Evolutionary conservation across 2,888 invertebrate species (phyloP).

Genomic region (Brachynemurus nebulosus): DNA sequence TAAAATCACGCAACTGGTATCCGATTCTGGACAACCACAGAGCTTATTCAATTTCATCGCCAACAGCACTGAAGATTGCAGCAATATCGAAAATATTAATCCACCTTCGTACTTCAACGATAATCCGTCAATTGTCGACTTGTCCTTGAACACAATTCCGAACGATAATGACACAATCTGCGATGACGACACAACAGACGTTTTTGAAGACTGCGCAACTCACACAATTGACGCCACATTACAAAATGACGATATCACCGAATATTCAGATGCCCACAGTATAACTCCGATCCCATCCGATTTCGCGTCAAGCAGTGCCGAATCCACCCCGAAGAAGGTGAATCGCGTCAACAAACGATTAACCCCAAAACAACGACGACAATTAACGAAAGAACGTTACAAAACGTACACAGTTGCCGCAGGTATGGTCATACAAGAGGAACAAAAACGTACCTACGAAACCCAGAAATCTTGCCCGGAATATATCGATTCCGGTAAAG

Average conservation of each 20-base stretch:
- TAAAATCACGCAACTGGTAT: slow-evolving; percentile 33
- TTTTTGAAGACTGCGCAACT: slow-evolving; percentile 40
- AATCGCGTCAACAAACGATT: slow-evolving; percentile 34
- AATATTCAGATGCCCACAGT: slow-evolving; percentile 36
- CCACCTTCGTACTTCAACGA: slow-evolving; percentile 61
- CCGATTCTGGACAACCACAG: slow-evolving; percentile 43
- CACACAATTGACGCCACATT: slow-evolving; percentile 29
- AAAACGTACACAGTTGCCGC: slow-evolving; percentile 70
- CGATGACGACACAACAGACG: slow-evolving; percentile 41
- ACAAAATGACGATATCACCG: slow-evolving; percentile 29
- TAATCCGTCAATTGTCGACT: slow-evolving; percentile 8
- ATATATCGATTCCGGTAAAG: slow-evolving; percentile 31
- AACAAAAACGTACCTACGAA: slow-evolving; percentile 18
- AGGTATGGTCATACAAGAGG: slow-evolving; percentile 36
- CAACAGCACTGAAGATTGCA: slow-evolving; percentile 31
- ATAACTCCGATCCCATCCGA: slow-evolving; percentile 54
- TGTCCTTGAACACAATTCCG: not conserved
- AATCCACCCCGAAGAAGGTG: slow-evolving; percentile 57
- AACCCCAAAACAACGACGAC: slow-evolving; percentile 66
- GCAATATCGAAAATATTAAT: slow-evolving; percentile 53
- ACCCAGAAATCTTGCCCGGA: slow-evolving; percentile 16
- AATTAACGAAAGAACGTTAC: slow-evolving; percentile 61
- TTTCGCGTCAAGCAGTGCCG: slow-evolving; percentile 47
- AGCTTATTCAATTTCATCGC: slow-evolving; percentile 19
- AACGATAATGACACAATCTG: not conserved